phyloP scores from a whole-genome alignment of 2,797 vertebrate genomes.

The Enteromius thamalakanensis region DNA sequence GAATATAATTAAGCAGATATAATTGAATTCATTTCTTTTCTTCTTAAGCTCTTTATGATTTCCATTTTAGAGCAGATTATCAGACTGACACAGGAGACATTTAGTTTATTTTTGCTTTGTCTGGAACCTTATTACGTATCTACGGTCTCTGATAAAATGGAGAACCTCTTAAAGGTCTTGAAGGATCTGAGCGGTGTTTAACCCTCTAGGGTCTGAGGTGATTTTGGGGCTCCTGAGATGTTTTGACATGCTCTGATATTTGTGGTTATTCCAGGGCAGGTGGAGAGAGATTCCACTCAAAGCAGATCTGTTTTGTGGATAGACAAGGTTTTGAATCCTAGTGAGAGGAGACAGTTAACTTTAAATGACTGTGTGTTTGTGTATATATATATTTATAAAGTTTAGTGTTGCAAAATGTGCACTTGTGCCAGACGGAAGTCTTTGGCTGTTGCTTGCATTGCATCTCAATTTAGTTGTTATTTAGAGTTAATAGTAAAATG shows the following conservation, averaged over 20 bases:
- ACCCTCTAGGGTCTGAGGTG: not conserved
- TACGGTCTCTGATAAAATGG: constrained; percentile 9
- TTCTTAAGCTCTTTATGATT: constrained; percentile 70
- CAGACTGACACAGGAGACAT: constrained; percentile 54
- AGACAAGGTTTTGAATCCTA: not conserved
- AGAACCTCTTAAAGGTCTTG: constrained; percentile 38
- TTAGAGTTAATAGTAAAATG: not conserved
- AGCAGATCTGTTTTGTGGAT: not conserved
- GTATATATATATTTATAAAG: too few relatives aligned
- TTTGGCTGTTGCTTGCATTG: not conserved
- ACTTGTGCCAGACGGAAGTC: not conserved
- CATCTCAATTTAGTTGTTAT: not conserved
- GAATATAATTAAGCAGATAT: constrained; percentile 71
- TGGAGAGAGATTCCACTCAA: not conserved
- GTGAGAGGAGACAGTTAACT: not conserved
- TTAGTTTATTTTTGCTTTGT: constrained; percentile 57
- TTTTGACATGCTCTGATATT: too few relatives aligned
- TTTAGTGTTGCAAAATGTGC: not conserved
- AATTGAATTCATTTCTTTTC: constrained; percentile 76
- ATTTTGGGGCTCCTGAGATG: too few relatives aligned
- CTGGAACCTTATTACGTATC: constrained; percentile 42
- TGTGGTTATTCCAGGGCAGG: not conserved
- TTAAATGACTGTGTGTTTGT: not conserved
- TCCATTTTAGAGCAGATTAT: constrained; percentile 54
- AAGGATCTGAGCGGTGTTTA: constrained; percentile 34